These are phyloP conservation scores for Andrena marginata DNA, from an alignment of 2,888 invertebrate species.

Conservation along the genomic window DNA sequence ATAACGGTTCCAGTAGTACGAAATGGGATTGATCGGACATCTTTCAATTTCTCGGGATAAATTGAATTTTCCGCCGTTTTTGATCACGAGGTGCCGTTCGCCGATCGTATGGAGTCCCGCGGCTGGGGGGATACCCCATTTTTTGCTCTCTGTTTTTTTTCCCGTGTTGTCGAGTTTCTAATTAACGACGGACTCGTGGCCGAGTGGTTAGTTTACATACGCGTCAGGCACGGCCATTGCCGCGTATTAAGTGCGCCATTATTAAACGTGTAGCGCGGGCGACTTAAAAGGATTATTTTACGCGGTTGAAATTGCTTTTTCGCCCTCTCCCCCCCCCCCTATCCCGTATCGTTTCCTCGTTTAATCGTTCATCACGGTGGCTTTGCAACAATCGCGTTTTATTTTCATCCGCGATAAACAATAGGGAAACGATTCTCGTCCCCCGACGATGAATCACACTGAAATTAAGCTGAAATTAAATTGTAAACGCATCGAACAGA, in stretches of 20 bases:
- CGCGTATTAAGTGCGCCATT: slow-evolving; percentile 51
- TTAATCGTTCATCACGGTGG: background rate
- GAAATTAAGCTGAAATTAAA: background rate
- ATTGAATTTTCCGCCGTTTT: slow-evolving; percentile 9
- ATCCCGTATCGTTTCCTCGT: background rate
- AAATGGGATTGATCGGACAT: slow-evolving; percentile 2
- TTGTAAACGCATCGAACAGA: background rate
- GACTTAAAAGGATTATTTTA: slow-evolving; percentile 48
- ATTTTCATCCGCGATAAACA: background rate
- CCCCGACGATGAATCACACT: background rate
- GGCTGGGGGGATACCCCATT: background rate
- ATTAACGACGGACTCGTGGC: slow-evolving; percentile 51
- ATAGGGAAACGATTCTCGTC: background rate
- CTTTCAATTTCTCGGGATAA: slow-evolving; percentile 10
- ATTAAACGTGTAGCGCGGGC: slow-evolving; percentile 17
- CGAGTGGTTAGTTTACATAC: slow-evolving; percentile 59
- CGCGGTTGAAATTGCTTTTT: slow-evolving; percentile 34
- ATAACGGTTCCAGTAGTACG: background rate
- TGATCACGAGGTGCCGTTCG: background rate
- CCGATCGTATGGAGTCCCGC: background rate
- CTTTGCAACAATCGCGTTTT: background rate
- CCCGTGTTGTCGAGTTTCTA: slow-evolving; percentile 37
- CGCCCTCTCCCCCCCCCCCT: background rate
- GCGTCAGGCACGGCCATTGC: slow-evolving; percentile 51
- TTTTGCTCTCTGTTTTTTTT: background rate